These are phyloP conservation scores for Channallabes apus DNA, from an alignment of 2,797 vertebrate species.

Conservation along the genomic window DNA sequence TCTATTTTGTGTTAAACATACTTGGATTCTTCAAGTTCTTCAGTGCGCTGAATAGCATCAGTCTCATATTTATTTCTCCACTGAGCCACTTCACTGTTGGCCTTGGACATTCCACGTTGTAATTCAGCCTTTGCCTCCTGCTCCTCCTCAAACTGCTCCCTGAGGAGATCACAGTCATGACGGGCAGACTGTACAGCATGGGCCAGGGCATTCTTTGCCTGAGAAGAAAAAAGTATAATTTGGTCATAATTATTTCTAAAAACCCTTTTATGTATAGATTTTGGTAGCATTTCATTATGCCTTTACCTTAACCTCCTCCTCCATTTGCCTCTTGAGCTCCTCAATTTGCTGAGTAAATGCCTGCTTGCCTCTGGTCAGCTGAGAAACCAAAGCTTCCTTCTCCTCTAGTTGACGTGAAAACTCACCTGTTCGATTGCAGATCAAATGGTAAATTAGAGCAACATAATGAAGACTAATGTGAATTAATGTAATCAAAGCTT, in stretches of 20 bases:
- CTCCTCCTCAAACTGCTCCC: conserved; percentile 82
- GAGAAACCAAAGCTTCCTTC: conserved; percentile 83
- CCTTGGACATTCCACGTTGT: conserved; percentile 76
- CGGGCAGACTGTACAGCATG: conserved; percentile 81
- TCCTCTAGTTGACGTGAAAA: conserved; percentile 83
- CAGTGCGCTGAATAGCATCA: conserved; percentile 78
- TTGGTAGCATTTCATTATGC: conserved; percentile 45
- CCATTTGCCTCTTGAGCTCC: conserved; percentile 83
- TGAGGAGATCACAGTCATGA: conserved; percentile 82
- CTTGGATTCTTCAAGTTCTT: conserved; percentile 79
- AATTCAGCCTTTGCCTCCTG: conserved; percentile 77
- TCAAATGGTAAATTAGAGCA: background rate
- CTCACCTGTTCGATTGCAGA: conserved; percentile 69
- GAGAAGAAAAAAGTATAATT: background rate
- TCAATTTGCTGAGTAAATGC: conserved; percentile 87
- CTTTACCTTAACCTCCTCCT: conserved; percentile 71
- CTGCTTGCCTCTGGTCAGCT: conserved; percentile 86
- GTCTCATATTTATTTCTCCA: conserved; percentile 81
- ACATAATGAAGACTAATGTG: too few species aligned
- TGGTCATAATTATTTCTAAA: background rate
- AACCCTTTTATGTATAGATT: background rate
- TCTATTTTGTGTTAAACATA: conserved; percentile 36
- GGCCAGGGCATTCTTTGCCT: conserved; percentile 86
- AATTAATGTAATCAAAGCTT: background rate
- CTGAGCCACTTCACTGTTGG: conserved; percentile 78